Conservation (phyloP, 2,888 invertebrate species). For the Lasioglossum zephyrum region DNA sequence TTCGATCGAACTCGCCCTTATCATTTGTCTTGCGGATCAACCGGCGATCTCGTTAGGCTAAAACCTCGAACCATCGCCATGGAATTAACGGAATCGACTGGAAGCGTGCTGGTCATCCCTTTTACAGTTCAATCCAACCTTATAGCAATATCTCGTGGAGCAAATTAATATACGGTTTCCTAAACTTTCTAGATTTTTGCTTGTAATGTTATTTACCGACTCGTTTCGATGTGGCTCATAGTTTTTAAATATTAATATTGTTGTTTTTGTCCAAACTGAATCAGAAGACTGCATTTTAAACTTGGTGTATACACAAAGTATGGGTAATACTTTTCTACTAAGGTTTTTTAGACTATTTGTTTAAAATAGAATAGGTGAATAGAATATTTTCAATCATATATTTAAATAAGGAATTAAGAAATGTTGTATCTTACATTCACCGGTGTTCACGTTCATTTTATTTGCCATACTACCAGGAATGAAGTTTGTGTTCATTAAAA, state of each 20-base stretch:
- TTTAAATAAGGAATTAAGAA: neutral
- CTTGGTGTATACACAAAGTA: neutral
- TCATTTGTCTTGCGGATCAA: conserved; percentile 64
- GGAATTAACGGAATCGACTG: conserved; percentile 9
- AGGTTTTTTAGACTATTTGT: neutral
- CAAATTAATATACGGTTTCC: neutral
- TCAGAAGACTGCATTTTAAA: neutral
- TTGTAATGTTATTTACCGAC: neutral
- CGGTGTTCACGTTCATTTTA: too few species aligned
- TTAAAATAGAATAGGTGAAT: too few species aligned
- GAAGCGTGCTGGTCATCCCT: conserved; percentile 12
- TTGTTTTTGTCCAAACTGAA: neutral
- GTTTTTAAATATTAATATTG: neutral
- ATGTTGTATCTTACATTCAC: neutral
- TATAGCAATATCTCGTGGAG: neutral
- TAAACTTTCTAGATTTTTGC: neutral
- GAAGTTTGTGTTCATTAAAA: neutral
- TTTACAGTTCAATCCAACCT: neutral
- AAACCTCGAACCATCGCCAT: conserved; percentile 5
- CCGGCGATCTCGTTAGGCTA: conserved; percentile 25
- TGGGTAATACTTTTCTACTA: too few species aligned
- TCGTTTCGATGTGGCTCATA: neutral
- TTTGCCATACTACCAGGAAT: neutral
- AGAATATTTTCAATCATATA: neutral
- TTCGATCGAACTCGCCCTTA: conserved; percentile 67